Evolutionary conservation across 2,888 invertebrate genomes (phyloP).

Genomic region (Ophion slaviceki): DNA sequence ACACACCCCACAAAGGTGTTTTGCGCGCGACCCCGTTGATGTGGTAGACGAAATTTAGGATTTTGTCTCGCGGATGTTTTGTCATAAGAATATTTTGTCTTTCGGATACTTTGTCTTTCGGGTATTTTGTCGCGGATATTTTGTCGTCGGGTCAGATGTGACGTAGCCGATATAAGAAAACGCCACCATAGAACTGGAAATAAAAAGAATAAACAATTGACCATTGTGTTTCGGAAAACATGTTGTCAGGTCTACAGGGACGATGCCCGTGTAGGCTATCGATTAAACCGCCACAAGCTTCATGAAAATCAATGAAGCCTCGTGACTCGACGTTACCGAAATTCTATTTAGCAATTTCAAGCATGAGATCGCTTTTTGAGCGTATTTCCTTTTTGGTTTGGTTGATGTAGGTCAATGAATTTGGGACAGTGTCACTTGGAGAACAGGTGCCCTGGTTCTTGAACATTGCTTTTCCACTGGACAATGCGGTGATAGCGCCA

Average conservation of each 20-base stretch:
- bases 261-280: not conserved
- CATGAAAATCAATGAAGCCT: slow-evolving; percentile 35
- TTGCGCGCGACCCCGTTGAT: too few species aligned
- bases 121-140: too few species aligned
- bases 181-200: not conserved
- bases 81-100: too few species aligned
- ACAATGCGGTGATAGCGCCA: slow-evolving; percentile 94
- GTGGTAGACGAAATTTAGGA: too few species aligned
- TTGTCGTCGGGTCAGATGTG: too few species aligned
- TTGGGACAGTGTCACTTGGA: slow-evolving; percentile 95
- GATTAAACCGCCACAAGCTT: not conserved
- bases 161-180: too few species aligned
- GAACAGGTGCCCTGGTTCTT: slow-evolving; percentile 94
- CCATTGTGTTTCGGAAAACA: not conserved
- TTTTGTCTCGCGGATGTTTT: too few species aligned
- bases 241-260: not conserved
- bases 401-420: slow-evolving; percentile 91
- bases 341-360: slow-evolving; percentile 23
- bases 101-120: too few species aligned
- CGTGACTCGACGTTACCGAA: slow-evolving; percentile 11
- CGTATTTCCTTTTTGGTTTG: slow-evolving; percentile 71
- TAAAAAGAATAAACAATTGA: not conserved
- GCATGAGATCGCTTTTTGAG: not conserved
- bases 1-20: too few species aligned
- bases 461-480: slow-evolving; percentile 95